Evolutionary conservation across 2,797 vertebrate species (phyloP).

Genomic region (Acanthiza pusilla): DNA sequence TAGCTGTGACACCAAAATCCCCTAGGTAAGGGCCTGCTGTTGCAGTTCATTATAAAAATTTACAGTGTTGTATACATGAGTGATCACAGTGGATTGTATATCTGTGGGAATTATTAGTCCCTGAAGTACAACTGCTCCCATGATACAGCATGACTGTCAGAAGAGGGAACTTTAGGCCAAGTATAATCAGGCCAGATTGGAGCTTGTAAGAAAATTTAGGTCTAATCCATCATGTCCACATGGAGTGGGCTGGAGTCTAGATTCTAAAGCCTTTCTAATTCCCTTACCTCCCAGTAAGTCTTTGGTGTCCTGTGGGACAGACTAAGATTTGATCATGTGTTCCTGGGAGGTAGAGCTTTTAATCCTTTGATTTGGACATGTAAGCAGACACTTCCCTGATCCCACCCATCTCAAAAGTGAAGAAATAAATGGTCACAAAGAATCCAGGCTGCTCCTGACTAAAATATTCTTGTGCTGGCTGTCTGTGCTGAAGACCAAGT

Average conservation of each 20-base stretch:
- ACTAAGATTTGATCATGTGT: background rate
- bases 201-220: background rate
- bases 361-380: background rate
- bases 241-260: background rate
- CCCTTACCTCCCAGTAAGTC: background rate
- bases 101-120: background rate
- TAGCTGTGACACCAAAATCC: background rate
- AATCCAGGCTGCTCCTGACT: background rate
- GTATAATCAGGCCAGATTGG: background rate
- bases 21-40: background rate
- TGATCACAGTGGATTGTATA: background rate
- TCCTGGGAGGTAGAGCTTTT: conserved; percentile 7
- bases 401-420: background rate
- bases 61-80: background rate
- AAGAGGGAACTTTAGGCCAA: background rate
- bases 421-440: background rate
- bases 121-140: background rate
- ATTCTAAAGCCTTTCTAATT: conserved; percentile 31
- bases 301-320: background rate
- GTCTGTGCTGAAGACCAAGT: background rate
- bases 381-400: background rate
- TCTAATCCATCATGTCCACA: conserved; percentile 1
- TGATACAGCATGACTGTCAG: background rate
- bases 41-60: background rate
- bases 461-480: background rate